Conservation (phyloP, 2,888 invertebrate genomes). For the Drosophila neotestacea region DNA sequence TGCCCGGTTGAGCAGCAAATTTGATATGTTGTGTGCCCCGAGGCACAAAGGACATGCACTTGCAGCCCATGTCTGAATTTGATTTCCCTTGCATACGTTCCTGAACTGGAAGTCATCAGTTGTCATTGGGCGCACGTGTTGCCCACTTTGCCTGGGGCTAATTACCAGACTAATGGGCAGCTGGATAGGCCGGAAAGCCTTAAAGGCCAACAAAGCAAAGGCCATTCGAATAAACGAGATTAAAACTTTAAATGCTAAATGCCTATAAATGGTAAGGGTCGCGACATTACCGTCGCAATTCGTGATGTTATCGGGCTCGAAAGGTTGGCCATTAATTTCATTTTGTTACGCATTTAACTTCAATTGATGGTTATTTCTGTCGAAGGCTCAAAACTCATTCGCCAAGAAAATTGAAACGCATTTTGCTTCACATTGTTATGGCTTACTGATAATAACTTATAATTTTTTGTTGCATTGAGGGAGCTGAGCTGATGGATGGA, state of each 20-base stretch:
- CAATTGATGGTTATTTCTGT: slow-evolving; percentile 48
- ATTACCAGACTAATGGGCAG: slow-evolving; percentile 49
- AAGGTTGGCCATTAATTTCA: slow-evolving; percentile 55
- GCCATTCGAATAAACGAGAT: slow-evolving; percentile 55
- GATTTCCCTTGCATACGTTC: background rate
- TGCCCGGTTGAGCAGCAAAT: slow-evolving; percentile 36
- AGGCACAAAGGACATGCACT: slow-evolving; percentile 42
- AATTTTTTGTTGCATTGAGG: slow-evolving; percentile 45
- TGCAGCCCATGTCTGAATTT: slow-evolving; percentile 26
- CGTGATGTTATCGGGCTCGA: slow-evolving; percentile 23
- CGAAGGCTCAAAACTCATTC: slow-evolving; percentile 28
- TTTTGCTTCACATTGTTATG: slow-evolving; percentile 16
- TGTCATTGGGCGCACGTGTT: slow-evolving; percentile 63
- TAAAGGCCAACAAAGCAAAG: slow-evolving; percentile 27
- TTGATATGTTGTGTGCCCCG: slow-evolving; percentile 41
- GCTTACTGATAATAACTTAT: slow-evolving; percentile 58
- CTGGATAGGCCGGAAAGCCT: slow-evolving; percentile 21
- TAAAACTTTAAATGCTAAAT: slow-evolving; percentile 61
- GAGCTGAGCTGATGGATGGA: background rate
- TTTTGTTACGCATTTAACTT: slow-evolving; percentile 55
- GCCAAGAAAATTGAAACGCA: slow-evolving; percentile 26
- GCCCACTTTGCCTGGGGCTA: slow-evolving; percentile 39
- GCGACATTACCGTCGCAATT: slow-evolving; percentile 2
- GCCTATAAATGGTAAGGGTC: slow-evolving; percentile 38
- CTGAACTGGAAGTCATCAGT: slow-evolving; percentile 15